Evolutionary conservation across 2,113 vertebrate species (phyloP).

Genomic region (Oreocharis arfaki): DNA sequence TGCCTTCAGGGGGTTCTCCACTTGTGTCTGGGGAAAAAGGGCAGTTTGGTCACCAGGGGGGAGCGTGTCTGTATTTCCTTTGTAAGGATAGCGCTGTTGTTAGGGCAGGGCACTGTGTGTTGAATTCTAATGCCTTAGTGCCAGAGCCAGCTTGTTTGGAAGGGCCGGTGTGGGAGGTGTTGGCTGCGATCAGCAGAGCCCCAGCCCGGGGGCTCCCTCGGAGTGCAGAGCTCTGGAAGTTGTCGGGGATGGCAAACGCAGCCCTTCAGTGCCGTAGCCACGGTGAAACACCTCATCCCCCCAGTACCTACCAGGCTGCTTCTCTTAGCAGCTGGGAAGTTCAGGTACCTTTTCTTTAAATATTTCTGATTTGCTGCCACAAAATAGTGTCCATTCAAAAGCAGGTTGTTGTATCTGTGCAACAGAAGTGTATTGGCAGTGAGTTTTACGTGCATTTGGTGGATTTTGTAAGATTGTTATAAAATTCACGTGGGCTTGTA

Average conservation of each 20-base stretch:
- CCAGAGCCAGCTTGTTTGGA: not conserved
- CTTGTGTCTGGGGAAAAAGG: not conserved
- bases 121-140: conserved; percentile 47
- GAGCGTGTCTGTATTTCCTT: not conserved
- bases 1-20: not conserved
- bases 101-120: not conserved
- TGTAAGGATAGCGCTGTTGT: conserved; percentile 7
- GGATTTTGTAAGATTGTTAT: not conserved
- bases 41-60: not conserved
- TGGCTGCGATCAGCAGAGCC: not conserved
- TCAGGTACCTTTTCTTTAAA: not conserved
- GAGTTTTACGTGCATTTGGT: not conserved
- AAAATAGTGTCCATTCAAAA: accelerated
- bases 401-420: accelerated
- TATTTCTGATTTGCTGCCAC: not conserved
- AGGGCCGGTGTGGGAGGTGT: not conserved
- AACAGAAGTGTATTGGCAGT: not conserved
- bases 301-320: not conserved
- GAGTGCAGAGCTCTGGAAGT: not conserved
- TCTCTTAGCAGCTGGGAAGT: not conserved
- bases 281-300: not conserved
- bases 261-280: not conserved
- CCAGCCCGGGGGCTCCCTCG: not conserved
- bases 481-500: not conserved
- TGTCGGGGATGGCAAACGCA: not conserved